These are phyloP conservation scores for Lordiphosa andalusiaca DNA, from an alignment of 2,888 invertebrate genomes.

Conservation along the genomic window DNA sequence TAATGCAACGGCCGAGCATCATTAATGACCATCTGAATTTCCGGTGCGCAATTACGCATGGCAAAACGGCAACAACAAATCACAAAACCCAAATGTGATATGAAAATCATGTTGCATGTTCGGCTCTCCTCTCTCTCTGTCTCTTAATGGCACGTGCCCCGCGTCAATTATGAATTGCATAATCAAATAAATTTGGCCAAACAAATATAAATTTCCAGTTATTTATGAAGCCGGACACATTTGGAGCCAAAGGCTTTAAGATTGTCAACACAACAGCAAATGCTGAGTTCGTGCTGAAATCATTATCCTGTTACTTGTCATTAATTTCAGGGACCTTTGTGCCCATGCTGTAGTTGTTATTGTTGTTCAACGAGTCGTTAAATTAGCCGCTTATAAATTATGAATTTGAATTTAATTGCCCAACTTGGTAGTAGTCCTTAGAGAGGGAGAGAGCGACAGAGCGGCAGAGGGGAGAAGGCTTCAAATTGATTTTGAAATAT, in stretches of 20 bases:
- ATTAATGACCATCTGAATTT: constrained; percentile 58
- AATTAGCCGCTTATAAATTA: constrained; percentile 72
- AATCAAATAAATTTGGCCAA: constrained; percentile 60
- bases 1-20: constrained; percentile 40
- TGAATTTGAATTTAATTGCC: constrained; percentile 65
- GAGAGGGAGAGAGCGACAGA: too few relatives aligned
- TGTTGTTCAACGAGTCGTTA: constrained; percentile 55
- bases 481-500: constrained; percentile 8
- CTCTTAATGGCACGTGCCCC: constrained; percentile 46
- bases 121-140: too few relatives aligned
- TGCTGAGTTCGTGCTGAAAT: constrained; percentile 65
- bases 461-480: too few relatives aligned
- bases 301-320: constrained; percentile 74
- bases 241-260: constrained; percentile 33
- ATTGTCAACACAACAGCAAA: constrained; percentile 50
- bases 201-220: constrained; percentile 41
- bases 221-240: constrained; percentile 51
- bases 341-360: constrained; percentile 28
- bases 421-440: constrained; percentile 28
- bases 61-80: constrained; percentile 62
- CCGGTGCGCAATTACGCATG: constrained; percentile 65
- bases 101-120: constrained; percentile 41
- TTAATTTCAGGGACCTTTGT: constrained; percentile 45
- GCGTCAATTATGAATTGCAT: constrained; percentile 60
- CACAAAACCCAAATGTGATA: constrained; percentile 53